Evolutionary conservation across 2,888 invertebrate genomes (phyloP).

Genomic region (Diaphora mendica): DNA sequence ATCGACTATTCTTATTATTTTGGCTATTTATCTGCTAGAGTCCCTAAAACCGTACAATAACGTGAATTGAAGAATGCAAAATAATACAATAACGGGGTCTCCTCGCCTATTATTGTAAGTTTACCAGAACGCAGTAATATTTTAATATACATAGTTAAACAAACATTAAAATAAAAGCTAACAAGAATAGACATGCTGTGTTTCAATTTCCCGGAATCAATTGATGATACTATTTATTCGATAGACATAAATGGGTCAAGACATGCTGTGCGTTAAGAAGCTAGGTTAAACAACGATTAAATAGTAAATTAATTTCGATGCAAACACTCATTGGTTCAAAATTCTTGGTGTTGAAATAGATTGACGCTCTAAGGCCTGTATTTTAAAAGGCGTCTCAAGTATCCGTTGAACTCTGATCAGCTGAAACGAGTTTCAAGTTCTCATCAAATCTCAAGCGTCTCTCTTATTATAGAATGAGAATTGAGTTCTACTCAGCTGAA

Average conservation of each 20-base stretch:
- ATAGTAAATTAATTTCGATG: background rate
- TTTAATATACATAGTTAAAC: background rate
- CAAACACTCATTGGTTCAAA: background rate
- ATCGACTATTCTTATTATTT: background rate
- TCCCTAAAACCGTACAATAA: background rate
- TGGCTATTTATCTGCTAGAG: background rate
- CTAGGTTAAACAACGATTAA: background rate
- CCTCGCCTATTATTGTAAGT: background rate
- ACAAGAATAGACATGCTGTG: background rate
- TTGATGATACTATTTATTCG: conserved; percentile 6
- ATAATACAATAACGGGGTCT: background rate
- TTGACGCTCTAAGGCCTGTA: background rate
- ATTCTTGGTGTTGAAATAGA: background rate
- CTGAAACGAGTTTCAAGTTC: too few species aligned
- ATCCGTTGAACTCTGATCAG: too few species aligned
- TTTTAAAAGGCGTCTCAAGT: too few species aligned
- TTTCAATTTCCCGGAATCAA: background rate
- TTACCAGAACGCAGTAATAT: background rate
- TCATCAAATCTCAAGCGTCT: too few species aligned
- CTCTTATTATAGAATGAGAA: too few species aligned
- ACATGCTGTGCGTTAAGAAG: background rate
- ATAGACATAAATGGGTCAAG: background rate
- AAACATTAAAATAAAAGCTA: background rate
- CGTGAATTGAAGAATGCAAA: background rate
- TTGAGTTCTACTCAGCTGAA: too few species aligned